Percentiles rank a stretch among this genome's conserved stretches.
Conservation (phyloP, 2,888 invertebrate species). For the Apodemia duryi region DNA sequence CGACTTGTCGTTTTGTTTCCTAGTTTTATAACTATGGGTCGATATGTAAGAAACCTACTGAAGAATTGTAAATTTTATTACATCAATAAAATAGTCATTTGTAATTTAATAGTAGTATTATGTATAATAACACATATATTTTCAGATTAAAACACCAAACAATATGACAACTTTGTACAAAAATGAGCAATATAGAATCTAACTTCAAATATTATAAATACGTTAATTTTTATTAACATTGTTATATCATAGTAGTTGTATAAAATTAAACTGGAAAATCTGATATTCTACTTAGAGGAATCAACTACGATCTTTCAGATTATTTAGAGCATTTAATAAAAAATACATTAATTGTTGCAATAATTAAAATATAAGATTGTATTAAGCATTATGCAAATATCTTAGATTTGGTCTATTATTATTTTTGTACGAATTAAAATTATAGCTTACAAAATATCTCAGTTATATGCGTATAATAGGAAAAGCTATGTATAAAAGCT, state of each 20-base stretch:
- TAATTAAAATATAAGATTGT: conserved; percentile 6
- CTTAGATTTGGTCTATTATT: conserved; percentile 1
- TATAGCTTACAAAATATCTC: background rate
- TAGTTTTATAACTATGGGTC: conserved; percentile 30
- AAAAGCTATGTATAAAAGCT: background rate
- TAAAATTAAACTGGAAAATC: conserved; percentile 45
- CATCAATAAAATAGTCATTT: conserved; percentile 43
- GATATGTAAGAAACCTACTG: conserved; percentile 17
- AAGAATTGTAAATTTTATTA: conserved; percentile 43
- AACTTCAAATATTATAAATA: conserved; percentile 58
- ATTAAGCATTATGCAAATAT: background rate
- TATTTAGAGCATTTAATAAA: conserved; percentile 2
- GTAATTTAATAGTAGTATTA: conserved; percentile 54
- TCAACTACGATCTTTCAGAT: conserved; percentile 20
- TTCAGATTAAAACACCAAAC: conserved; percentile 74
- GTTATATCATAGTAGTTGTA: conserved; percentile 67
- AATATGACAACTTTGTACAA: conserved; percentile 76
- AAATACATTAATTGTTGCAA: background rate
- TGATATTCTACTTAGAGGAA: conserved; percentile 45
- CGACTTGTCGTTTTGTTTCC: conserved; percentile 28
- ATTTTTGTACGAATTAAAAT: background rate
- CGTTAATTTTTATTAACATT: conserved; percentile 63
- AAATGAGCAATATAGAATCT: conserved; percentile 76
- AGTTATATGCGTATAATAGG: conserved; percentile 1
- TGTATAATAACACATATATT: conserved; percentile 49